Evolutionary conservation across 2,113 vertebrate genomes (phyloP), one percentile per base, ranked within the genome.

Genomic region (Pachypanchax playfairii): DNA sequence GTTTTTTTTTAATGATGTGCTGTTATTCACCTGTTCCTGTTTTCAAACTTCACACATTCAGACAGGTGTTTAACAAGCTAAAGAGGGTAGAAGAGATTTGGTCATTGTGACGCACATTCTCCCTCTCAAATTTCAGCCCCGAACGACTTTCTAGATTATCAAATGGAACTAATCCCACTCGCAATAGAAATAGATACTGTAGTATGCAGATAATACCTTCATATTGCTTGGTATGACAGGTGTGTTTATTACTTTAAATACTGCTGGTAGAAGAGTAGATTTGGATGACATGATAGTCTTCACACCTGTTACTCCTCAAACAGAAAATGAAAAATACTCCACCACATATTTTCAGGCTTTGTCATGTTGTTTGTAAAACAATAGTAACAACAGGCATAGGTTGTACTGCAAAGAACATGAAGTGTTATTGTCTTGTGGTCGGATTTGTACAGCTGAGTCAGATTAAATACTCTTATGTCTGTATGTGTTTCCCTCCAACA

Each of bases 21-120:
- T 21, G 79, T 85, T 87, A 85, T 86, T 81, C 59, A 20, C 15
- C 50, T 28, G 36, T 87, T 87, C 83, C 83, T 84, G 74, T 81
- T 86, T 78, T 74, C 65, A 47, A 29, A 29, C 50, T 55, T 28
- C 38, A 50, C n/a, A 35, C 33, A 35, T 24, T 41, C 6, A 13
- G 33, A 61, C 61, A 63, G 46, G 60, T 82, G 38, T 58, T 54
- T 49, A 6, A 48, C 22, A 43, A 59, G 26, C 18, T 44, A 20
- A 9, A 0, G 11, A 42, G 14, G 6, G 10, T 18, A 11, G 36
- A 24, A 10, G 48, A 31, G 17, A 17, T 18, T 18, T 18, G 11
- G 15, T 49, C 29, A 26, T 5, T 49, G 17, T 4, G 15, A 51
- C 2, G 7, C 3, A 43, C n/a, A n/a, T n/a, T n/a, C n/a, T n/a